Conservation (phyloP, 2,888 invertebrate genomes). For the Cybosia mesomella region DNA sequence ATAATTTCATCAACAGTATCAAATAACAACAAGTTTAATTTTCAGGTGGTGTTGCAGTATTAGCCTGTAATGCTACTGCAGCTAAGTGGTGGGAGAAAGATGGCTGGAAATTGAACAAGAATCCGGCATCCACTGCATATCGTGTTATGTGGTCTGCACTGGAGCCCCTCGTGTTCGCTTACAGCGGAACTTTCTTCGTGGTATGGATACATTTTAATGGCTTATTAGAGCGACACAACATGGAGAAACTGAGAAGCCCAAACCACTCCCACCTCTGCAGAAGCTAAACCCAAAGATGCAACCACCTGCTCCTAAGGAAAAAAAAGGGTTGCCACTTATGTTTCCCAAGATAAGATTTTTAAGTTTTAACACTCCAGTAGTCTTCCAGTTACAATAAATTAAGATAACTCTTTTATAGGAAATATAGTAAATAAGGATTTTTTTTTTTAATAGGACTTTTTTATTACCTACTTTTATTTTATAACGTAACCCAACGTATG, state of each 20-base stretch:
- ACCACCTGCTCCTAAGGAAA: background rate
- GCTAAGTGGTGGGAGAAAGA: conserved; percentile 71
- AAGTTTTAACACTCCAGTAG: background rate
- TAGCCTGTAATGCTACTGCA: conserved; percentile 79
- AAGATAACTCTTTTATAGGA: no score
- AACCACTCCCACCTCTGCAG: no score
- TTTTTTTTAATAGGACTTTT: background rate
- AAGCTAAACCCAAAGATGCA: no score
- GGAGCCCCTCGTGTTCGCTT: conserved; percentile 78
- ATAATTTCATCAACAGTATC: background rate
- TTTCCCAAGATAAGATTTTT: no score
- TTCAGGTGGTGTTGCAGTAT: conserved; percentile 76
- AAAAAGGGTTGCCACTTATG: background rate
- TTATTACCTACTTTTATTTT: background rate
- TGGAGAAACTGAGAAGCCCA: background rate
- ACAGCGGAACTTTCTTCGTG: conserved; percentile 79
- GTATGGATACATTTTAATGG: conserved; percentile 51
- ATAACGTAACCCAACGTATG: background rate
- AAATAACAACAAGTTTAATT: conserved; percentile 5
- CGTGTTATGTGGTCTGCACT: conserved; percentile 75
- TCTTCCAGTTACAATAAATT: background rate
- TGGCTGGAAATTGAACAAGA: conserved; percentile 77
- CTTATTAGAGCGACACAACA: background rate
- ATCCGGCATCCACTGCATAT: conserved; percentile 78
- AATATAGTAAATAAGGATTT: background rate